Percentiles rank a stretch among this genome's conserved stretches.
These are phyloP conservation scores for Bombus huntii DNA, from an alignment of 1,140 invertebrate species.

Conservation along the genomic window DNA sequence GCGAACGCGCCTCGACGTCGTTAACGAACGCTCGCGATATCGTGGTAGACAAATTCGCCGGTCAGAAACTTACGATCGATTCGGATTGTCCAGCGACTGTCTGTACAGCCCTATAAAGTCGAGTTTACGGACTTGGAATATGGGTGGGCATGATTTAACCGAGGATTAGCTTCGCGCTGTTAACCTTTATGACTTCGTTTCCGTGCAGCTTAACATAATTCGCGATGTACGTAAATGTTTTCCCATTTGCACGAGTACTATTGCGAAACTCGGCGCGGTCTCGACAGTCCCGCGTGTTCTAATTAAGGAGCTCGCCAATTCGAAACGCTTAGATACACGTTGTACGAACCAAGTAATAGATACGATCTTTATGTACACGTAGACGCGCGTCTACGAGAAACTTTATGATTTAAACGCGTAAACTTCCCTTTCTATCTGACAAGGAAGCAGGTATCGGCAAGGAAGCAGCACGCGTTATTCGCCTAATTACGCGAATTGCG, in stretches of 20 bases:
- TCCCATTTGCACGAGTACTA: neutral
- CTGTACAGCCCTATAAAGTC: neutral
- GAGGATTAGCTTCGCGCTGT: neutral
- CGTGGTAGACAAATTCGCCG: neutral
- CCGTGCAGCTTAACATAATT: neutral
- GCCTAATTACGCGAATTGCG: neutral
- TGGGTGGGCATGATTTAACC: neutral
- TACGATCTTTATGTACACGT: too few species aligned
- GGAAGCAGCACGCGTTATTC: neutral
- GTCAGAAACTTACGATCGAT: neutral
- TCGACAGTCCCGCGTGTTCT: neutral
- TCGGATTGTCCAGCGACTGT: neutral
- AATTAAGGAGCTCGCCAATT: neutral
- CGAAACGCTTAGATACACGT: too few species aligned
- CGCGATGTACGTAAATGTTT: neutral
- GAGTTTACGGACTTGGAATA: slow-evolving; percentile 8
- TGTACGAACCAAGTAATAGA: too few species aligned
- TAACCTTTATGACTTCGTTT: neutral
- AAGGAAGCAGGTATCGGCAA: too few species aligned
- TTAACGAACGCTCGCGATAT: too few species aligned
- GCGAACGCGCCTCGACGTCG: too few species aligned
- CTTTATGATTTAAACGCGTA: neutral
- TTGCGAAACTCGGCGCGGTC: too few species aligned
- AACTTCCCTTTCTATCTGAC: rapidly evolving
- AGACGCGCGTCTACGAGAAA: too few species aligned